A percentile compares a stretch with the other conserved stretches of the same genome.
Evolutionary conservation across 2,797 vertebrate genomes (phyloP).

Genomic region (Bucorvus abyssinicus): DNA sequence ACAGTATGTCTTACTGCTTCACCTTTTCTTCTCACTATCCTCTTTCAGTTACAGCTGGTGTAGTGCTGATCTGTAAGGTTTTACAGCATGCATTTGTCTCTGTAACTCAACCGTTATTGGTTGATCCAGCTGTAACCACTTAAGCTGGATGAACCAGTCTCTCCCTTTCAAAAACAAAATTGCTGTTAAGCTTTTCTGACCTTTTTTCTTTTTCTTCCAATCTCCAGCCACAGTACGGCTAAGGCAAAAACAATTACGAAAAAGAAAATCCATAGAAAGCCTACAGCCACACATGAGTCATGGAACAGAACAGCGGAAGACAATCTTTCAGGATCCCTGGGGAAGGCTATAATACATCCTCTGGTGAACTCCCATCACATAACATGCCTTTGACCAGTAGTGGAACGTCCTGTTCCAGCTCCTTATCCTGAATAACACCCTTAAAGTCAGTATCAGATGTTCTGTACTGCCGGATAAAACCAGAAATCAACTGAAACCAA

Average conservation of each 20-base stretch:
- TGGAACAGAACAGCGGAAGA: not conserved
- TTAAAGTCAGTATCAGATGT: not conserved
- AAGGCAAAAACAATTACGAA: not conserved
- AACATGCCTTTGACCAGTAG: not conserved
- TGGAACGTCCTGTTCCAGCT: not conserved
- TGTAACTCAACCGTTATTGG: not conserved
- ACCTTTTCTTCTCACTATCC: not conserved
- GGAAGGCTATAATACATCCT: not conserved
- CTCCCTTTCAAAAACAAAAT: constrained; percentile 16
- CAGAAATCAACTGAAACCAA: not conserved
- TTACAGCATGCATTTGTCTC: not conserved
- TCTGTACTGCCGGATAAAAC: not conserved
- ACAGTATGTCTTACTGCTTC: rapidly evolving
- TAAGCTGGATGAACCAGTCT: not conserved
- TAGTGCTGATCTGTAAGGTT: not conserved
- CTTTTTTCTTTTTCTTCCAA: not conserved
- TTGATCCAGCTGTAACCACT: not conserved
- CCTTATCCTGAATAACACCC: not conserved
- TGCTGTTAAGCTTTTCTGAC: not conserved
- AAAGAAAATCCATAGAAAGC: not conserved
- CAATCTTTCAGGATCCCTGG: not conserved
- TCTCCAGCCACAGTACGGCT: not conserved
- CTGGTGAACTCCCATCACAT: not conserved
- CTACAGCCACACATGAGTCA: not conserved
- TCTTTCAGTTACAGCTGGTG: not conserved